These are phyloP conservation scores for Telmatochromis bifrenatus DNA, from an alignment of 2,113 vertebrate genomes.

Conservation along the genomic window DNA sequence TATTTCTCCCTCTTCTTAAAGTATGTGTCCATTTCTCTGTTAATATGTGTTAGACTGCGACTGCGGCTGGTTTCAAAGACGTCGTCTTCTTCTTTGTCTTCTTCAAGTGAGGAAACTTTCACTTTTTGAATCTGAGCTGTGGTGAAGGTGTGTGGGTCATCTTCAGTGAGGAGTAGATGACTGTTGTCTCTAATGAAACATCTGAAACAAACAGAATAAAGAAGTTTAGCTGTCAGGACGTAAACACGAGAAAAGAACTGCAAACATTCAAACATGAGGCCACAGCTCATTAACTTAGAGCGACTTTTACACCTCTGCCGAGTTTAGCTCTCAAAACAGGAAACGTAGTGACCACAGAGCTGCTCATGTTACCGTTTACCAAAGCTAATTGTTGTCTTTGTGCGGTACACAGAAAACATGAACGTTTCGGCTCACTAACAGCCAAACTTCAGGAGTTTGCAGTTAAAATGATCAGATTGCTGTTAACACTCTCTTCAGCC, in stretches of 20 bases:
- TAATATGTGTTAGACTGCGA: not conserved
- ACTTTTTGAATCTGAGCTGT: not conserved
- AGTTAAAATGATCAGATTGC: not conserved
- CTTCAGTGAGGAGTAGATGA: too few species aligned
- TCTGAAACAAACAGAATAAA: too few species aligned
- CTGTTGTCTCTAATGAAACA: too few species aligned
- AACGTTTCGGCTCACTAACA: not conserved
- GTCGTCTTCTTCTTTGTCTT: fast-evolving
- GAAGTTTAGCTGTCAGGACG: too few species aligned
- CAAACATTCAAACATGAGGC: fast-evolving
- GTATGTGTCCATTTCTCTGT: fast-evolving
- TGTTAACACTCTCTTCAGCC: not conserved
- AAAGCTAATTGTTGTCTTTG: not conserved
- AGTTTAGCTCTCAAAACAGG: not conserved
- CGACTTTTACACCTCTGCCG: not conserved
- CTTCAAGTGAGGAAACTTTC: fast-evolving
- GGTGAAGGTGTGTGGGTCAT: fast-evolving
- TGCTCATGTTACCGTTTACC: not conserved
- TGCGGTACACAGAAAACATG: not conserved
- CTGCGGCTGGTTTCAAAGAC: fast-evolving
- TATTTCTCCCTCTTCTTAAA: too few species aligned
- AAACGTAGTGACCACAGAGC: not conserved
- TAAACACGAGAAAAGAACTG: not conserved
- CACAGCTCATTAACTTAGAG: fast-evolving
- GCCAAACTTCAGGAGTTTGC: not conserved